A percentile compares a stretch with the other conserved stretches of the same genome.
Conservation (phyloP, 2,113 vertebrate genomes). For the Corvus hawaiiensis region DNA sequence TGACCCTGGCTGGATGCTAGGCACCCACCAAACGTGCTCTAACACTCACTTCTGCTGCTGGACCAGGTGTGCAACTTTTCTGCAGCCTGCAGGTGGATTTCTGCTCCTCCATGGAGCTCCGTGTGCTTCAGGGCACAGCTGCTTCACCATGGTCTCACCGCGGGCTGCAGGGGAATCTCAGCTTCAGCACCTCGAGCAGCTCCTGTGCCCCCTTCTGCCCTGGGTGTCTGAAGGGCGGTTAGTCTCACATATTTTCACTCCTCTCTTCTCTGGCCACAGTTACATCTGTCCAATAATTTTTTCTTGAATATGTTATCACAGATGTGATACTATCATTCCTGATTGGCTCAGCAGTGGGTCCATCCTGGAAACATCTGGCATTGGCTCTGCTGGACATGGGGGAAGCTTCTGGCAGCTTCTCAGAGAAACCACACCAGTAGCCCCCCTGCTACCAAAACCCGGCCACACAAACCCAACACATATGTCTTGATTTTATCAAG, state of each 20-base stretch:
- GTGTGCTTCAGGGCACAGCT: background rate
- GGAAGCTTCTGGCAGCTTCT: background rate
- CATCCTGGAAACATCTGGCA: background rate
- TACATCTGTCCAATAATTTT: background rate
- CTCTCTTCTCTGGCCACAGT: background rate
- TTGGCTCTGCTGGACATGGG: background rate
- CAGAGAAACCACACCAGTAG: background rate
- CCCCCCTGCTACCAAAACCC: background rate
- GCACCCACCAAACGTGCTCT: background rate
- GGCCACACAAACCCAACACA: background rate
- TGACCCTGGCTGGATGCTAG: background rate
- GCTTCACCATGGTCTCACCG: background rate
- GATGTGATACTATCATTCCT: background rate
- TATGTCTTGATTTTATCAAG: background rate
- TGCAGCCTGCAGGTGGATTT: background rate
- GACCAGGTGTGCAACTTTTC: no score
- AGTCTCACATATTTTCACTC: background rate
- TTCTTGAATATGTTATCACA: background rate
- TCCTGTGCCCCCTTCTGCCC: background rate
- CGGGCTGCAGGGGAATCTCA: background rate
- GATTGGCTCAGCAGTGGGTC: background rate
- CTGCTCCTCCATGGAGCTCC: background rate
- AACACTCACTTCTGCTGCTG: no score
- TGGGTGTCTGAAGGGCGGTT: background rate
- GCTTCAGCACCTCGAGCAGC: background rate